Evolutionary conservation across 2,113 vertebrate genomes (phyloP).

Genomic region (Lagopus leucura): DNA sequence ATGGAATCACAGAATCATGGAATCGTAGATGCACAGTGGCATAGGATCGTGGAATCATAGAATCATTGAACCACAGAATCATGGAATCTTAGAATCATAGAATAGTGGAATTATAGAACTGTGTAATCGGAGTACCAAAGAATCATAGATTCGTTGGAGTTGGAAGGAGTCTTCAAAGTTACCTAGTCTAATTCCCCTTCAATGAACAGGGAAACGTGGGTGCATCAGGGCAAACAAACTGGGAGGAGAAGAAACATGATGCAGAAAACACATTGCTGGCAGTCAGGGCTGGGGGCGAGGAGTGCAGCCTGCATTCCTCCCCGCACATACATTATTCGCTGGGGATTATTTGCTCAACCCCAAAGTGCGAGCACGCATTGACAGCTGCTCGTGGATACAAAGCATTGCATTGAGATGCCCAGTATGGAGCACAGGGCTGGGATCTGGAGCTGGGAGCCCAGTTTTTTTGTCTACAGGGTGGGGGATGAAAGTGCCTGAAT

Average conservation of each 20-base stretch:
- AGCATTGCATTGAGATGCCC: neutral
- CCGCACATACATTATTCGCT: neutral
- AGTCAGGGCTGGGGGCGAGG: neutral
- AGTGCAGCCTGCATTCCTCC: neutral
- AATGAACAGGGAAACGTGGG: neutral
- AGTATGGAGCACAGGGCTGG: rapidly evolving
- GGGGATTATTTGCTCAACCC: conserved; percentile 36
- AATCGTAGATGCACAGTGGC: too few species aligned
- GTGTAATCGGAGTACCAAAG: too few species aligned
- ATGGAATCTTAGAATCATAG: too few species aligned
- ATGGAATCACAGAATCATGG: too few species aligned
- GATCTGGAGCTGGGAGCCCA: rapidly evolving
- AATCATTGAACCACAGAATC: too few species aligned
- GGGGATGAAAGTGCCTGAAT: rapidly evolving
- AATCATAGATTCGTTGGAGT: neutral
- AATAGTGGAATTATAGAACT: too few species aligned
- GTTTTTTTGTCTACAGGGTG: neutral
- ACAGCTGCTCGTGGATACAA: neutral
- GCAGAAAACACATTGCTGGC: neutral
- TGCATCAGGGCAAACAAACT: neutral
- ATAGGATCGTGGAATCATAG: too few species aligned
- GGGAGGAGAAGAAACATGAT: neutral
- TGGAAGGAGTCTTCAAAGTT: neutral
- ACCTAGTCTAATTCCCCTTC: neutral
- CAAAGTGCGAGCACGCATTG: neutral